These are phyloP conservation scores for Caerostris darwini DNA, from an alignment of 1,140 invertebrate genomes.

Conservation along the genomic window DNA sequence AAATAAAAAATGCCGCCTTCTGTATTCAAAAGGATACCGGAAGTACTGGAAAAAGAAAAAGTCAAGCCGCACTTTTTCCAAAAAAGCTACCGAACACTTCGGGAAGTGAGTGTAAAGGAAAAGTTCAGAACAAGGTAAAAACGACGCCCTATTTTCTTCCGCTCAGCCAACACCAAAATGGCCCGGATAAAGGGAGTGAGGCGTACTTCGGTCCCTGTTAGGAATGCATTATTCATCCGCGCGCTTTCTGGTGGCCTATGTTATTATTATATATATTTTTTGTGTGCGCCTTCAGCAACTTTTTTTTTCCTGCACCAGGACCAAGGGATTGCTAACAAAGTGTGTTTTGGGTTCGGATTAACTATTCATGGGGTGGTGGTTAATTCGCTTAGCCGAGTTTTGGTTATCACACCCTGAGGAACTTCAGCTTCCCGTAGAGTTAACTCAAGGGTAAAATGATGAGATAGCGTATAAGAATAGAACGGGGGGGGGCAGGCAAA, in stretches of 20 bases:
- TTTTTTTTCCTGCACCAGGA: constrained; percentile 11
- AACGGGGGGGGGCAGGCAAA: constrained; percentile 36
- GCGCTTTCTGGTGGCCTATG: constrained; percentile 32
- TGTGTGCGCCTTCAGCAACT: neutral
- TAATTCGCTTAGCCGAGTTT: constrained; percentile 57
- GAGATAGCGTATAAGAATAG: constrained; percentile 11
- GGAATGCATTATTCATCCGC: constrained; percentile 73
- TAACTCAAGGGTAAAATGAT: constrained; percentile 36
- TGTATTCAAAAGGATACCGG: constrained; percentile 65
- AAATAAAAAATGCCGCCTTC: constrained; percentile 20
- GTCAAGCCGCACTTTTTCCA: constrained; percentile 33
- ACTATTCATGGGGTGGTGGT: constrained; percentile 62
- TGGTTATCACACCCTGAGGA: constrained; percentile 53
- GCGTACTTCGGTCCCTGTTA: constrained; percentile 65
- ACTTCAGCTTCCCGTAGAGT: neutral
- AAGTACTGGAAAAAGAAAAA: constrained; percentile 19
- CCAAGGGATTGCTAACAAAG: constrained; percentile 42
- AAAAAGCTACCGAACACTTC: constrained; percentile 49
- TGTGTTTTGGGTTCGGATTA: constrained; percentile 61
- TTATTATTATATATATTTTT: constrained; percentile 62
- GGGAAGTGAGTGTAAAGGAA: constrained; percentile 46
- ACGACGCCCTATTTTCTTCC: constrained; percentile 71
- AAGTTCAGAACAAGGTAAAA: constrained; percentile 59
- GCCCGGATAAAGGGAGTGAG: constrained; percentile 55
- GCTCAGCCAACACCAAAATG: constrained; percentile 66